A percentile compares a stretch with the other conserved stretches of the same genome.
Evolutionary conservation across 2,797 vertebrate species (phyloP).

Genomic region (Borostomias antarcticus): DNA sequence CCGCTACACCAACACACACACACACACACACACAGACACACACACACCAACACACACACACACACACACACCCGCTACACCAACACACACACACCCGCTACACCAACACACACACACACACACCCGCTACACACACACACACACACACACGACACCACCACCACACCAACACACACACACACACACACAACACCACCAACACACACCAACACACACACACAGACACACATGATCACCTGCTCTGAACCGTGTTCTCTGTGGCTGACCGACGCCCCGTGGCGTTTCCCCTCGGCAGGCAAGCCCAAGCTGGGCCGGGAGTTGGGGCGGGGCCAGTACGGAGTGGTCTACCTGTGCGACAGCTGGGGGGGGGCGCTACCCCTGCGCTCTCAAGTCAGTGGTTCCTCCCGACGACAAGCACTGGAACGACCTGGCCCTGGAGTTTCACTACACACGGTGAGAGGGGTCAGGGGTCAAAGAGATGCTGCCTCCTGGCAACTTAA

Average conservation of each 20-base stretch:
- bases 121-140: too few species aligned
- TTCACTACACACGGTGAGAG: slow-evolving; percentile 94
- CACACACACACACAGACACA: background rate
- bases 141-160: too few species aligned
- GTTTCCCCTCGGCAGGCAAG: slow-evolving; percentile 77
- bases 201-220: background rate
- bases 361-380: slow-evolving; percentile 94
- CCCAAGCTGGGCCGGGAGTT: slow-evolving; percentile 92
- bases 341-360: slow-evolving; percentile 94
- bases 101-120: too few species aligned
- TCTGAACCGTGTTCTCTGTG: too few species aligned
- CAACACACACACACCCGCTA: background rate
- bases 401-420: slow-evolving; percentile 98
- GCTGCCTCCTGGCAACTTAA: too few species aligned
- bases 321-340: slow-evolving; percentile 95
- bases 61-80: too few species aligned
- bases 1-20: too few species aligned
- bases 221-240: background rate
- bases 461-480: background rate
- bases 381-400: slow-evolving; percentile 95
- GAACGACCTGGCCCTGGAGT: slow-evolving; percentile 97
- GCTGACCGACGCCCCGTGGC: background rate
- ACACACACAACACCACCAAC: too few species aligned
- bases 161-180: too few species aligned
- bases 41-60: background rate